A percentile compares a stretch with the other conserved stretches of the same genome.
phyloP scores from a whole-genome alignment of 1,140 invertebrate genomes.

The Amyelois transitella region DNA sequence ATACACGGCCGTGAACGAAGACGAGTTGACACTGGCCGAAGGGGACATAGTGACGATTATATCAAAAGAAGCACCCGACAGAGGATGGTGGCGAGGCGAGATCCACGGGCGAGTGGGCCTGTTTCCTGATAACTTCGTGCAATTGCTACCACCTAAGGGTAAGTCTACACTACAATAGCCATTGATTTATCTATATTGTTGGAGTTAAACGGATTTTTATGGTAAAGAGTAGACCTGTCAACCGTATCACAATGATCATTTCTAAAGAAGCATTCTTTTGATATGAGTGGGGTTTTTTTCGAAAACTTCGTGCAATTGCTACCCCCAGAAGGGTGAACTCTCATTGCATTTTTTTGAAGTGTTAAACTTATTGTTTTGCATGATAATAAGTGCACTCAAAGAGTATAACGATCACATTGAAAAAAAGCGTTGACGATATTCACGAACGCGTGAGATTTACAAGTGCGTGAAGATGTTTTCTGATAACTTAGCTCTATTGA shows the following conservation, averaged over 20 bases:
- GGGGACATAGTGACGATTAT: conserved; percentile 93
- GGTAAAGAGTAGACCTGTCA: too few relatives aligned
- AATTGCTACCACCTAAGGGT: conserved; percentile 75
- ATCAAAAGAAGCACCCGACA: conserved; percentile 91
- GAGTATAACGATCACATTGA: too few relatives aligned
- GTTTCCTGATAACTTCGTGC: conserved; percentile 98
- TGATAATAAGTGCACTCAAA: too few relatives aligned
- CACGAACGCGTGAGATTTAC: too few relatives aligned
- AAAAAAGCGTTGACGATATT: too few relatives aligned
- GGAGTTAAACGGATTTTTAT: too few relatives aligned
- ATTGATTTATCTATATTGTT: too few relatives aligned
- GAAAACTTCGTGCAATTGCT: conserved; percentile 94
- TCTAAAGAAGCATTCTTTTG: conserved; percentile 92
- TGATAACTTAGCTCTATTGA: too few relatives aligned
- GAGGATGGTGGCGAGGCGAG: conserved; percentile 98
- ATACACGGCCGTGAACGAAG: conserved; percentile 93
- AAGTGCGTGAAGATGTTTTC: too few relatives aligned
- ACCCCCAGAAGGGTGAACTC: conserved; percentile 63
- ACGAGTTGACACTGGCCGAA: conserved; percentile 92
- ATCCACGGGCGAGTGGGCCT: conserved; percentile 90
- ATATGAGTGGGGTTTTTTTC: conserved; percentile 99
- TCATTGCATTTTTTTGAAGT: too few relatives aligned
- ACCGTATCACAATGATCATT: too few relatives aligned
- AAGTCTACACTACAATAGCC: conserved; percentile 33
- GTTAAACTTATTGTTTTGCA: too few relatives aligned